These are phyloP conservation scores for Gymnobelideus leadbeateri DNA, from an alignment of 2,113 vertebrate genomes.

Conservation along the genomic window DNA sequence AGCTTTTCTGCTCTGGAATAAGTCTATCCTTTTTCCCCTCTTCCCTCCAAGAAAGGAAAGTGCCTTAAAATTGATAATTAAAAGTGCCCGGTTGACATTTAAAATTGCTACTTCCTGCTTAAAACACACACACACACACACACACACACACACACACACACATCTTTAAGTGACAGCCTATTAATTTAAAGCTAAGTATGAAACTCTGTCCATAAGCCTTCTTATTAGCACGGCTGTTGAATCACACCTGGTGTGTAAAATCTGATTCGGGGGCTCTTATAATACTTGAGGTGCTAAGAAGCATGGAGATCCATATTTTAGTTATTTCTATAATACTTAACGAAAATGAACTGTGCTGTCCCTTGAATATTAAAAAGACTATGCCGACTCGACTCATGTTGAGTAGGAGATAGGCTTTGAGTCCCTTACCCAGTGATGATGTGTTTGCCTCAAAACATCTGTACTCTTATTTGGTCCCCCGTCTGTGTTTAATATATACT, in stretches of 20 bases:
- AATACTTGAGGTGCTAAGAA: not conserved
- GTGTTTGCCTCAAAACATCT: not conserved
- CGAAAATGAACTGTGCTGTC: not conserved
- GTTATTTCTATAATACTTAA: not conserved
- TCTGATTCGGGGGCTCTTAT: slow-evolving; percentile 1
- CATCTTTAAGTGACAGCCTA: not conserved
- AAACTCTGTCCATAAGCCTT: slow-evolving; percentile 4
- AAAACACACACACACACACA: slow-evolving; percentile 6
- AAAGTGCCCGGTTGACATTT: slow-evolving; percentile 40
- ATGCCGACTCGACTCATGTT: not conserved
- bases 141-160: not conserved
- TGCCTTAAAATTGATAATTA: slow-evolving; percentile 48
- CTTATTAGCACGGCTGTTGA: not conserved
- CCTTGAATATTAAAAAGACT: not conserved
- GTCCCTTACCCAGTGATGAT: not conserved
- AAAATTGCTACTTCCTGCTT: slow-evolving; percentile 46
- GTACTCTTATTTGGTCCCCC: not conserved
- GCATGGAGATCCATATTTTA: not conserved
- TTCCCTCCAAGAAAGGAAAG: slow-evolving; percentile 6
- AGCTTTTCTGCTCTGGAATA: slow-evolving; percentile 34
- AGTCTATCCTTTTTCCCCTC: not conserved
- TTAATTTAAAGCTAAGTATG: slow-evolving; percentile 45
- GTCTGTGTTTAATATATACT: not conserved
- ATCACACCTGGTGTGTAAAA: not conserved
- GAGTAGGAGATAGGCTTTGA: not conserved